Base-by-base conservation (phyloP, 2,888 invertebrate species). In the Aspidiotus rigidus region DNA sequence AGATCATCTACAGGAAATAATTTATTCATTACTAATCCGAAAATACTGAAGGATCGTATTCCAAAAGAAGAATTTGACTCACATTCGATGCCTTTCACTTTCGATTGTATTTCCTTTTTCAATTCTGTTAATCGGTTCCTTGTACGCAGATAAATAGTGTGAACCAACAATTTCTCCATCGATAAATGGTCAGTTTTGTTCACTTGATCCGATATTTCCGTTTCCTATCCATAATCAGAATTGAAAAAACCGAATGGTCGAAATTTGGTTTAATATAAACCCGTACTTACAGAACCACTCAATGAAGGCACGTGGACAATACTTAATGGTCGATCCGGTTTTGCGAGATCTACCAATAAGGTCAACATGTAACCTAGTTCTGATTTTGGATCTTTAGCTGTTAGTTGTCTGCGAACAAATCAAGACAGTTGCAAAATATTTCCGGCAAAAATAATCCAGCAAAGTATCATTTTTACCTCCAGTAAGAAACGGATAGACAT, bases 101-200 rank as follows among this genome's bases (percentile, higher is more conserved):
- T 82, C 49, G 84, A 83, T 74, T 86, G 85, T 63, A 91, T 79
- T 75, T 90, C 85, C 72, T 89, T 85, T 77, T 89, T 89, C 44
- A 94, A 83, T 76, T 94, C 93, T 54, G 84, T 84, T 13, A 95
- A 81, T 57, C 95, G 83, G 73, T 90, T 88, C 67, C 90, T 84
- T 0, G 94, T 92, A 73, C 97, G 84, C 69, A 95, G 89, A 77
- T 97, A 95, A 74, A 97, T 94, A 0, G 96, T 96, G 77, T 95
- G 94, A 7, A 96, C 94, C 55, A 97, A 82, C 66, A 97, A 81
- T 53, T 93, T 86, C 80, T 97, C 97, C 86, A 97, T 90, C 7
- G 95, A 94, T n/a, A 97, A 83, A 75, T 91, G 86, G 79, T 94
- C 93, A 39, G 92, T 91, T 74, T 91, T 84, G 56, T 93, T 87